Base-by-base conservation (phyloP, 2,888 invertebrate genomes). In the Lepeophtheirus nordmannii region DNA sequence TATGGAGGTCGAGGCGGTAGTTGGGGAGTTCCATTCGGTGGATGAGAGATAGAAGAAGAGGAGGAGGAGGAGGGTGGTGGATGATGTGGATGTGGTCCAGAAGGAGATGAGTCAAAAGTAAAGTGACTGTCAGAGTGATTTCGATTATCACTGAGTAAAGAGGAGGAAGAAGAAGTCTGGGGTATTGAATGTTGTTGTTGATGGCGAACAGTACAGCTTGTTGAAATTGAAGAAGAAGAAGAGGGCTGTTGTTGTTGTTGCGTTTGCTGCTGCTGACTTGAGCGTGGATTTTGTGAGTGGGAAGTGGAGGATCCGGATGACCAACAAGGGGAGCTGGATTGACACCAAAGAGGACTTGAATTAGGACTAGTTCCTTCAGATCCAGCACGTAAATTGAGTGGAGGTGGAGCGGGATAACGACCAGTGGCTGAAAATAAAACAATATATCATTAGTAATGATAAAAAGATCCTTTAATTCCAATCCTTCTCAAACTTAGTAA, bases 381-480 rank as follows among this genome's bases (percentile, higher is more conserved):
- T 22, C 61, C 61, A 5, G 61, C 61, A 5, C 61, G 5, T 30
- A 61, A 37, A 17, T 37, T 61, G 30, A 61, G 61, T n/a, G 61
- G 61, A 30, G 61, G 61, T 7, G 61, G 61, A n/a, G 53, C 53
- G n/a, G 61, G 61, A 37, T 61, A 61, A 11, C 61, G 23, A 17
- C 53, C 53, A 12, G 20, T 20, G 22, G 22, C 58, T 58, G n/a
- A 1, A 23, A 58, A 58, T 58, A 20, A 53, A 53, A 5, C 53
- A 53, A 41, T 14, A 14, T n/a, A 5, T 53, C 17, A n/a, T 53
- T 30, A 30, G 7, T 30, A 30, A 30, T 5, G 30, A 30, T 30
- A 30, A n/a, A n/a, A n/a, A n/a, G n/a, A n/a, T n/a, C n/a, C n/a
- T n/a, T n/a, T n/a, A n/a, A n/a, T n/a, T n/a, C n/a, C 30, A 30